These are phyloP conservation scores for Leucoraja ocellata DNA, from an alignment of 2,797 vertebrate species.

Conservation along the genomic window DNA sequence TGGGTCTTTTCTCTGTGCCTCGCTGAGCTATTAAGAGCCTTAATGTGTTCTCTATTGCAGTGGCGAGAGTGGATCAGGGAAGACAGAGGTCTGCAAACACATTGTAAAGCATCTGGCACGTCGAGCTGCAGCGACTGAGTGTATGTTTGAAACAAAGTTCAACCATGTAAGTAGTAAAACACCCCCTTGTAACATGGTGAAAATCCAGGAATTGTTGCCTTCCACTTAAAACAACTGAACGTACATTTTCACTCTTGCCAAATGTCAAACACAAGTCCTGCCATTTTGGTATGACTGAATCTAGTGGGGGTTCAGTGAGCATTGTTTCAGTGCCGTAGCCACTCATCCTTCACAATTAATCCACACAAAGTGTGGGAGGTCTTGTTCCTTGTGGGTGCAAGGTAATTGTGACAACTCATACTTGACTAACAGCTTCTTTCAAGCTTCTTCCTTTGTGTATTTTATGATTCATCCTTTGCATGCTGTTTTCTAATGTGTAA, in stretches of 20 bases:
- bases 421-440: neutral
- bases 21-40: neutral
- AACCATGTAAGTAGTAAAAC: constrained; percentile 72
- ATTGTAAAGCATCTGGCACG: constrained; percentile 77
- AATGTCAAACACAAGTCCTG: neutral
- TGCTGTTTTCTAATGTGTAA: neutral
- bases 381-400: too few relatives aligned
- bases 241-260: neutral
- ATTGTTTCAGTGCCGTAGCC: too few relatives aligned
- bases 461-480: neutral
- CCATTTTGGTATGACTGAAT: neutral
- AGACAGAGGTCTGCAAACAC: constrained; percentile 81
- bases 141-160: constrained; percentile 69
- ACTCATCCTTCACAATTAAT: neutral
- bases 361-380: neutral
- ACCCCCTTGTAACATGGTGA: too few relatives aligned
- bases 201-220: neutral
- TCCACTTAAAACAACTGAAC: neutral
- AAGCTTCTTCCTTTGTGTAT: neutral
- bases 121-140: constrained; percentile 65
- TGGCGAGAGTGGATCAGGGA: constrained; percentile 90
- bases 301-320: neutral
- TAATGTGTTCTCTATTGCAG: constrained; percentile 50
- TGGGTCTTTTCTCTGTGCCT: neutral
- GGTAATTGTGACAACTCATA: neutral